Evolutionary conservation across 1,140 invertebrate species (phyloP), one percentile per base, ranked within the genome.

Genomic region (Hyles vespertilio): DNA sequence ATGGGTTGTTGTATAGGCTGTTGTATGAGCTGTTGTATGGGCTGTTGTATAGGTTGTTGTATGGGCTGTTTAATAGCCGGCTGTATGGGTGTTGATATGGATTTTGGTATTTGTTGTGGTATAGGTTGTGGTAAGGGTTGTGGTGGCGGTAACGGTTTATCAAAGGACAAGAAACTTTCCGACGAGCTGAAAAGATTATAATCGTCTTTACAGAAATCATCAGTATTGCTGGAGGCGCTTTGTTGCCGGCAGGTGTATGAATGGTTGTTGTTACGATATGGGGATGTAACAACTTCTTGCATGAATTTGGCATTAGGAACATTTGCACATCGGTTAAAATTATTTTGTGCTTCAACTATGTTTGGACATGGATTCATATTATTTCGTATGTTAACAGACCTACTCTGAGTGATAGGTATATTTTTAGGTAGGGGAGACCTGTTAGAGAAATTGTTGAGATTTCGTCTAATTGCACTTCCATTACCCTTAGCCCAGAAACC

Each of bases 401-500:
- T 48, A 48, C 9, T 48, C 5, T 2, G 47, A 48, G 22, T 12
- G 22, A 5, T 11, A n/a, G n/a, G 9, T 48, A 48, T 48, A 48
- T 22, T 12, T n/a, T 11, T 48, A 6, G 8, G 47, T 48, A 5
- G n/a, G 6, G 47, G 47, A 12, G 22, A 11, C 6, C 11, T 48
- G 6, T 22, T 48, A 3, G 47, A 11, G 9, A 50, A 32, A 12
- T 34, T 45, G 32, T 54, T 43, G 3, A 12, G 4, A 32, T 48
- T 47, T 56, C 69, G 67, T 44, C 51, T 52, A 10, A 72, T 56
- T 11, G 72, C 56, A 52, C 60, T 62, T 34, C 78, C 74, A 77
- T 89, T 87, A 11, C 79, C 84, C 67, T 86, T 89, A 4, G 84
- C 84, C 86, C 86, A 89, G 59, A 77, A 84, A 22, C 80, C 84